Evolutionary conservation across 2,888 invertebrate genomes (phyloP), one percentile per base, ranked within the genome.

Genomic region (Bellardia pandia): DNA sequence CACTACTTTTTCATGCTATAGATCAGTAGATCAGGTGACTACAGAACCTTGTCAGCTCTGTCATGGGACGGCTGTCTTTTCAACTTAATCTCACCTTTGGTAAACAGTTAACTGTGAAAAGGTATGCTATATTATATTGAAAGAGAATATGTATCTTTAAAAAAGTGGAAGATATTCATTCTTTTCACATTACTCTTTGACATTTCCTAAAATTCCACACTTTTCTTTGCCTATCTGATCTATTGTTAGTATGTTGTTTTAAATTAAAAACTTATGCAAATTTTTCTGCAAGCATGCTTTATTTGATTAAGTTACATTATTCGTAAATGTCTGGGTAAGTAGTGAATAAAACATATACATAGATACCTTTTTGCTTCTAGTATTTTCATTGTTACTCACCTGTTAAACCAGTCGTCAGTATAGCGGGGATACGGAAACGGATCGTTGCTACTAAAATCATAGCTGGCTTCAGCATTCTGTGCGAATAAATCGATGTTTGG

Each of bases 401-500:
- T 99, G 95, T 99, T 99, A 94, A 99, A 99, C 99, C 99, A 99
- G 93, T 99, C 99, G 92, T 99, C 99, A 0, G 99, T 99, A 94
- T 99, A 99, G 90, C 99, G 95, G 2, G 99, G 99, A 94, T 99
- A 99, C 0, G 99, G 99, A 93, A 96, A 99, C 2, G 99, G 99
- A 93, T 99, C 99, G 93, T 99, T 99, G 93, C 99, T 99, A 94
- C 99, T 99, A 94, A 99, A 99, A 94, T 99, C 99, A 93, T 99
- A 99, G 90, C 99, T 99, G 14, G 99, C 99, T 94, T 97, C 96
- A 4, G 99, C 98, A 92, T 99, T 99, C 99, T 99, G 95, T 76
- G 30, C 2, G 8, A 7, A 14, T 30, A 23, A 48, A 16, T 58
- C 3, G 1, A 66, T 58, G 45, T 64, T 56, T 74, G 2, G 23